Evolutionary conservation across 2,113 vertebrate species (phyloP).

Genomic region (Ahaetulla prasina): DNA sequence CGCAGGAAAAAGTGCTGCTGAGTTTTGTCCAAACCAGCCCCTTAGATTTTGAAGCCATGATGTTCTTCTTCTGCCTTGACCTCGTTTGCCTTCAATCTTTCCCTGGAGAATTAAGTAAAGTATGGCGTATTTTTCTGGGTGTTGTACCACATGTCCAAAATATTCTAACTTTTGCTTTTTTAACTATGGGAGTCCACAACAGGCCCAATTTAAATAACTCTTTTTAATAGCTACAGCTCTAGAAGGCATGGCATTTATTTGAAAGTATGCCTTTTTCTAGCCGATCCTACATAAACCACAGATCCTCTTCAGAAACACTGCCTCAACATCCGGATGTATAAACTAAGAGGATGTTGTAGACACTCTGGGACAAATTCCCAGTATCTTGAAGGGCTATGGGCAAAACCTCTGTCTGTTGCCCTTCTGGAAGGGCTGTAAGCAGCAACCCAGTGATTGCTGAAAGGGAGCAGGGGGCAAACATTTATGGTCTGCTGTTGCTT

Average conservation of each 20-base stretch:
- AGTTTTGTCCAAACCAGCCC: no score
- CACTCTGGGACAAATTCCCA: neutral
- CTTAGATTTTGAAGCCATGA: no score
- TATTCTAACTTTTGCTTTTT: neutral
- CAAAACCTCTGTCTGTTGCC: neutral
- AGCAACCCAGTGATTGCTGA: neutral
- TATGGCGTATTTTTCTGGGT: no score
- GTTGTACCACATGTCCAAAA: no score
- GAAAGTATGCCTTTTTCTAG: neutral
- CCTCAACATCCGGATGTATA: neutral
- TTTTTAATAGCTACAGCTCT: neutral
- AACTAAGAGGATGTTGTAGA: neutral
- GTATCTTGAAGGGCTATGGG: neutral
- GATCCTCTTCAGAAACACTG: neutral
- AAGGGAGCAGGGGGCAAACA: neutral
- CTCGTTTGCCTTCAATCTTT: no score
- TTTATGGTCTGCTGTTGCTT: neutral
- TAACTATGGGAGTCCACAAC: constrained; percentile 6
- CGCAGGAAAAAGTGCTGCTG: no score
- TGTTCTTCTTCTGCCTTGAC: no score
- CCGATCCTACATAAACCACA: neutral
- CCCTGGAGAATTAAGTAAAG: no score
- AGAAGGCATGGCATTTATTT: neutral
- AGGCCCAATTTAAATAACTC: neutral
- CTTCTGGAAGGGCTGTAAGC: neutral